A percentile compares a stretch with the other conserved stretches of the same genome.
Evolutionary conservation across 2,888 invertebrate genomes (phyloP).

Genomic region (Flexamia atlantica): DNA sequence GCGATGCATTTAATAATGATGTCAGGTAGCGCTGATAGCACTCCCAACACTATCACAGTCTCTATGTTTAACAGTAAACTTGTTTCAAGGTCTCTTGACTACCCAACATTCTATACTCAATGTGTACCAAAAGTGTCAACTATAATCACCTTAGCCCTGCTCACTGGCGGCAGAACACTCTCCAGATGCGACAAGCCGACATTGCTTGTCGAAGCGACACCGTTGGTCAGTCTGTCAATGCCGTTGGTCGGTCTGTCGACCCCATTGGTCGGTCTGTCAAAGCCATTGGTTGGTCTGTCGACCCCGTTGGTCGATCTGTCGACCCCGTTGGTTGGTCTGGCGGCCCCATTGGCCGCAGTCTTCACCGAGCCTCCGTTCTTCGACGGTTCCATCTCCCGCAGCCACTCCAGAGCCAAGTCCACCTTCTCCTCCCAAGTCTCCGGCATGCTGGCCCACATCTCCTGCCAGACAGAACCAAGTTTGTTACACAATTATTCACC

Average conservation of each 20-base stretch:
- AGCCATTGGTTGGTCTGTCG: too few species aligned
- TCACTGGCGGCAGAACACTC: not conserved
- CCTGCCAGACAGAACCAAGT: too few species aligned
- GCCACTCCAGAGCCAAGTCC: constrained; percentile 16
- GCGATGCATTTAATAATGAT: too few species aligned
- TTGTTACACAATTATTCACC: too few species aligned
- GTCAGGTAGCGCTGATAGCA: too few species aligned
- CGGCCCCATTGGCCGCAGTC: too few species aligned
- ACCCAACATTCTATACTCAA: too few species aligned
- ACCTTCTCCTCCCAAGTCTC: constrained; percentile 25
- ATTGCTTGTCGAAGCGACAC: not conserved
- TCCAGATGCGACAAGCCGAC: not conserved
- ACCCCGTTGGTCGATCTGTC: not conserved
- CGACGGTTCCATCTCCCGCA: not conserved
- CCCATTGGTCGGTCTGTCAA: too few species aligned
- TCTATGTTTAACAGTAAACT: too few species aligned
- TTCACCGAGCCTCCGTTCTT: not conserved
- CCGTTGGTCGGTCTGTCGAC: too few species aligned
- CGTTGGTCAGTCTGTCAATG: not conserved
- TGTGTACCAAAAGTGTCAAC: not conserved
- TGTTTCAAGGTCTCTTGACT: too few species aligned
- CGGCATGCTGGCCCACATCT: constrained; percentile 2
- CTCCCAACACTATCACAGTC: too few species aligned
- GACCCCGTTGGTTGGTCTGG: not conserved
- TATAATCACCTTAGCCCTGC: not conserved